These are phyloP conservation scores for Pogonus chalceus DNA, from an alignment of 1,140 invertebrate genomes.

Conservation along the genomic window DNA sequence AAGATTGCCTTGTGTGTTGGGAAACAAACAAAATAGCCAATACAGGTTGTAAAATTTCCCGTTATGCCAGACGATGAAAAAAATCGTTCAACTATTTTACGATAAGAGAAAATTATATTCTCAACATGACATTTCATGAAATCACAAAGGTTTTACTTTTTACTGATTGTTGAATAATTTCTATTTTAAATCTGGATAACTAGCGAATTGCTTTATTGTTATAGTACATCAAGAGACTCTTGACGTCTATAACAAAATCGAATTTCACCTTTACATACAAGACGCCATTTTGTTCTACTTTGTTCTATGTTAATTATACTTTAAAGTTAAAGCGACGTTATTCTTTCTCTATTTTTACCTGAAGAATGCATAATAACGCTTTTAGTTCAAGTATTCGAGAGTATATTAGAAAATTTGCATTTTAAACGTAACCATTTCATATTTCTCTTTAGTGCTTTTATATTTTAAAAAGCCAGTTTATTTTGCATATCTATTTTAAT, in stretches of 20 bases:
- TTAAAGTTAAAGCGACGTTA: not conserved
- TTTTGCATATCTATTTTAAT: not conserved
- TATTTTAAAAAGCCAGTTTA: not conserved
- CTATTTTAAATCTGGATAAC: too few species aligned
- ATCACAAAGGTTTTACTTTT: too few species aligned
- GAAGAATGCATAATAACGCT: not conserved
- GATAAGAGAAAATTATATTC: too few species aligned
- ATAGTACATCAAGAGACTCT: too few species aligned
- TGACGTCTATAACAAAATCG: too few species aligned
- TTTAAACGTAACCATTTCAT: conserved; percentile 3
- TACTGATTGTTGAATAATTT: too few species aligned
- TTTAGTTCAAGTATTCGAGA: not conserved
- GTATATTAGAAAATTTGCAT: conserved; percentile 7
- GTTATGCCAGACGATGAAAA: too few species aligned
- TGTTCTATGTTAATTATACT: conserved; percentile 5
- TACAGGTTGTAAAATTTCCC: not conserved
- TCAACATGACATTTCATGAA: too few species aligned
- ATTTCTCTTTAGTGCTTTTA: not conserved
- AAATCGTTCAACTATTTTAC: too few species aligned
- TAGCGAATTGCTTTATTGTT: too few species aligned
- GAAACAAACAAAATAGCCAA: not conserved
- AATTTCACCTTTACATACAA: too few species aligned
- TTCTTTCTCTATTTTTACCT: conserved; percentile 1
- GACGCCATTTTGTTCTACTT: too few species aligned
- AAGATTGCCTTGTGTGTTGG: not conserved